These are phyloP conservation scores for Tetraneura akinire DNA, from an alignment of 1,140 invertebrate genomes.

Conservation along the genomic window DNA sequence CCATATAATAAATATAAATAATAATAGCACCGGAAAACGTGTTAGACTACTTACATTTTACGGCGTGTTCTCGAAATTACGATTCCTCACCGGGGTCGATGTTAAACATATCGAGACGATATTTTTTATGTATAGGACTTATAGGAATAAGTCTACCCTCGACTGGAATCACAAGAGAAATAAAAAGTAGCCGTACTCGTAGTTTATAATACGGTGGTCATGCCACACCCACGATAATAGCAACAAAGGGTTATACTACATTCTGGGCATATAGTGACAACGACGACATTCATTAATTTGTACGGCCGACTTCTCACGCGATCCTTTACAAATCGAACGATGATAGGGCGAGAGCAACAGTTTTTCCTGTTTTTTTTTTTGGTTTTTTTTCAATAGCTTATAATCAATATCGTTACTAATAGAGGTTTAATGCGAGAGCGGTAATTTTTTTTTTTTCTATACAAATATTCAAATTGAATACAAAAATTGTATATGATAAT, in stretches of 20 bases:
- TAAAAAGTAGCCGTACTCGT: slow-evolving; percentile 28
- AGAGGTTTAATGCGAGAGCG: neutral
- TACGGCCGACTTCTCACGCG: slow-evolving; percentile 43
- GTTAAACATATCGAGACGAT: slow-evolving; percentile 6
- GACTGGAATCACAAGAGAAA: slow-evolving; percentile 44
- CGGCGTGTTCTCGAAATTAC: neutral
- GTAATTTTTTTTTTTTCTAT: neutral
- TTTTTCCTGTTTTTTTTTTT: slow-evolving; percentile 13
- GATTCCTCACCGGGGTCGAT: neutral
- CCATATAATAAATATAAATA: too few species aligned
- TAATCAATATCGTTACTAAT: slow-evolving; percentile 15
- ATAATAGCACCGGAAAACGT: neutral
- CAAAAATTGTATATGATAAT: too few species aligned
- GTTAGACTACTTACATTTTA: slow-evolving; percentile 18
- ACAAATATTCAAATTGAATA: too few species aligned
- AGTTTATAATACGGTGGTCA: slow-evolving; percentile 18
- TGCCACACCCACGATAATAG: slow-evolving; percentile 49
- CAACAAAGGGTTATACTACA: slow-evolving; percentile 43
- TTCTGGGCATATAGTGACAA: slow-evolving; percentile 38
- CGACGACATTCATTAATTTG: slow-evolving; percentile 48
- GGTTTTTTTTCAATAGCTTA: slow-evolving; percentile 25
- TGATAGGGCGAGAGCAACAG: slow-evolving; percentile 38
- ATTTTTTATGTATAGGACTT: too few species aligned
- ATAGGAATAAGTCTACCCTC: neutral
- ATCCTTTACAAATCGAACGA: slow-evolving; percentile 45